Evolutionary conservation across 1,140 invertebrate species (phyloP).

Genomic region (Procambarus virginalis): DNA sequence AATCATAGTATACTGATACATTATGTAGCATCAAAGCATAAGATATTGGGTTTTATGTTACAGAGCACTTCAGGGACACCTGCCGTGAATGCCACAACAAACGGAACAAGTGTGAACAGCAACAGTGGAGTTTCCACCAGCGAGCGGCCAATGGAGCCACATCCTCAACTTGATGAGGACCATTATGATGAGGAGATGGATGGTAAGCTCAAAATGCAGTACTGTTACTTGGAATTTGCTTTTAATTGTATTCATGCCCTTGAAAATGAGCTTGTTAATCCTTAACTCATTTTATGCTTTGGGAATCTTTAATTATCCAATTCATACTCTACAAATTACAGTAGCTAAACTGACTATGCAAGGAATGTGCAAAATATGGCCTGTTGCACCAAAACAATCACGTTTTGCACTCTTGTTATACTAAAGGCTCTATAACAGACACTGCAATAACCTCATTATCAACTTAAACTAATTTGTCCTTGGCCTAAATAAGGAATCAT

Average conservation of each 20-base stretch:
- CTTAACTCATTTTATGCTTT: no score
- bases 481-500: no score
- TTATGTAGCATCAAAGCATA: not conserved
- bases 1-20: no score
- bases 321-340: no score
- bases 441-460: no score
- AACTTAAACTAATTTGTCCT: no score
- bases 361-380: no score
- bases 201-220: constrained; percentile 29
- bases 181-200: constrained; percentile 70
- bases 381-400: no score
- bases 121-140: not conserved
- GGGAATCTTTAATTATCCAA: not conserved
- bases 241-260: not conserved
- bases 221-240: not conserved
- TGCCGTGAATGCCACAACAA: constrained; percentile 15
- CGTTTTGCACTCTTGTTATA: no score
- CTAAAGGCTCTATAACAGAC: no score
- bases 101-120: constrained; percentile 16
- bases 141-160: constrained; percentile 45
- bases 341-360: no score
- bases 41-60: not conserved
- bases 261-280: not conserved
- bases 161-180: constrained; percentile 66
- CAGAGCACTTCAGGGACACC: not conserved